These are phyloP conservation scores for Hipparchia sbordonii DNA, from an alignment of 2,888 invertebrate genomes.

Conservation along the genomic window DNA sequence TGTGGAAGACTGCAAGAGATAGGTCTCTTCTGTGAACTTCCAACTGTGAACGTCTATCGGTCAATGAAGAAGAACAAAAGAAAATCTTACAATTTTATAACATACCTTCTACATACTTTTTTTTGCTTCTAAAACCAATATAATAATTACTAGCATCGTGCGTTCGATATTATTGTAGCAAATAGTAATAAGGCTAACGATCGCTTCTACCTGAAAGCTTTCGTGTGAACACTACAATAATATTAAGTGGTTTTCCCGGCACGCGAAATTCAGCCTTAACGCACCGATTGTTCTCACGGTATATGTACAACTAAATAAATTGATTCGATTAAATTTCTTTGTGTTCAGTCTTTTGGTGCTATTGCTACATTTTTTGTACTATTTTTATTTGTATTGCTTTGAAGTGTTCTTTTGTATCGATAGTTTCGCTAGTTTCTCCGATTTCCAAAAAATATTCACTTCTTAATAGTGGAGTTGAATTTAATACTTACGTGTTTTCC, in stretches of 20 bases:
- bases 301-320: conserved; percentile 10
- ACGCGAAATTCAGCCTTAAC: conserved; percentile 36
- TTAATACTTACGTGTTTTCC: too few species aligned
- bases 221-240: conserved; percentile 15
- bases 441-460: not conserved
- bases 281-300: not conserved
- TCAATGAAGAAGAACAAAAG: too few species aligned
- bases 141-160: not conserved
- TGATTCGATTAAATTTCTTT: conserved; percentile 16
- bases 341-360: not conserved
- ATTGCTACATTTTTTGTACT: not conserved
- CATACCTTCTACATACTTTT: too few species aligned
- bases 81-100: too few species aligned
- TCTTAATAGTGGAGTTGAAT: too few species aligned
- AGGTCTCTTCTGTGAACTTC: too few species aligned
- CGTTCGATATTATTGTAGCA: not conserved
- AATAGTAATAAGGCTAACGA: conserved; percentile 22
- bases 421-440: not conserved
- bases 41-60: too few species aligned
- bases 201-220: conserved; percentile 13
- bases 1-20: too few species aligned
- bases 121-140: too few species aligned
- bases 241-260: conserved; percentile 38
- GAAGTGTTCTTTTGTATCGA: not conserved
- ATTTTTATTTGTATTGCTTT: not conserved